Base-by-base conservation (phyloP, 2,888 invertebrate species). In the Apamea sordens region DNA sequence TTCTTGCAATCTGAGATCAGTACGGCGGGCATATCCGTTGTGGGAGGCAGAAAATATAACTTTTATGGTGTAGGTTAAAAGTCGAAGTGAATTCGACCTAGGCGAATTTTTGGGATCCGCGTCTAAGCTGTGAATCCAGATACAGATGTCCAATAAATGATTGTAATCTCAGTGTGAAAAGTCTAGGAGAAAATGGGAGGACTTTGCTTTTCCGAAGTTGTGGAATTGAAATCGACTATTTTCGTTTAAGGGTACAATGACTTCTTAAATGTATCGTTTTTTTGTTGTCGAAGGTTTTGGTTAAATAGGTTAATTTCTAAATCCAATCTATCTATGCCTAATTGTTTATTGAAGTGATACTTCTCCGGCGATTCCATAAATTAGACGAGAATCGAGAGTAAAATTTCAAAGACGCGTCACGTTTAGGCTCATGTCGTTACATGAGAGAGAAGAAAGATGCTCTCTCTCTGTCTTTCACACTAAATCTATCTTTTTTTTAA, bases 1-100 rank as follows among this genome's bases (percentile, higher is more conserved):
- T 92, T 90, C 89, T 91, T 91, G 92, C 92, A 93, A 94, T 94
- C 93, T 93, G 89, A 89, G 91, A 94, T 94, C 94, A 89, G 91
- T 90, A 91, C 85, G 90, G 86, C 77, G 77, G 89, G 89, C 89
- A 91, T 93, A 92, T 93, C 92, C 92, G 91, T 91, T 90, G 91
- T 91, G 89, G 90, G 88, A 90, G 90, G 90, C 88, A 86, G 90
- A 91, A 53, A 93, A 92, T 91, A 92, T 86, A 87, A 88, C 90
- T 91, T 93, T 94, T 93, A 93, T 92, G 90, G 90, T 76, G 68
- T 82, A 90, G 91, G 91, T 93, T 92, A 91, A 92, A 88, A 90
- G 89, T 85, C 82, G 86, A 88, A 89, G 79, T 80, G 79, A 73
- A 79, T 86, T 87, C 86, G 86, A 88, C 88, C 87, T 86, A 89